Evolutionary conservation across 2,113 vertebrate genomes (phyloP).

Genomic region (Montifringilla adamsi): DNA sequence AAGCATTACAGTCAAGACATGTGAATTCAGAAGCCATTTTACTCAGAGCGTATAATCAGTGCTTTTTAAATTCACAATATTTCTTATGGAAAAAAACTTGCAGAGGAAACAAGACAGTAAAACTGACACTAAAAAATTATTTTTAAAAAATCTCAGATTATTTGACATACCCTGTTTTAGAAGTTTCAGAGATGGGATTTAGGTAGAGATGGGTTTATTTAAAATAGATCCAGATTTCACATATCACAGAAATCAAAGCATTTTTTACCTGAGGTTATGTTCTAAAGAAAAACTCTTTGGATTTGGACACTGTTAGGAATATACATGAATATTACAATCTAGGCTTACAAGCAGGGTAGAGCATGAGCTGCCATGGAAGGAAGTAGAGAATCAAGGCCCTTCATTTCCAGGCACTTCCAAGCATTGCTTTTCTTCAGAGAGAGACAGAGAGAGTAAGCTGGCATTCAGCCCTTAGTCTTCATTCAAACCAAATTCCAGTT

Average conservation of each 20-base stretch:
- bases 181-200: background rate
- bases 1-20: background rate
- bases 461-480: conserved; percentile 41
- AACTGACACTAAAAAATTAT: background rate
- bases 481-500: conserved; percentile 62
- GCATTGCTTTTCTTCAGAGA: conserved; percentile 27
- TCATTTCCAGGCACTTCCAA: conserved; percentile 24
- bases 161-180: background rate
- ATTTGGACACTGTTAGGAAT: background rate
- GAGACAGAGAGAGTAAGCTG: background rate
- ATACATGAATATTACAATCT: background rate
- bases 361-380: background rate
- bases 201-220: background rate
- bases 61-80: background rate
- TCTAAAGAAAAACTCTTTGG: background rate
- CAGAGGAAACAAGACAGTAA: background rate
- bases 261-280: background rate
- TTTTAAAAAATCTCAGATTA: background rate
- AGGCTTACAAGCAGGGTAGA: background rate
- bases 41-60: background rate
- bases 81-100: background rate
- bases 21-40: background rate
- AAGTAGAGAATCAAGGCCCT: conserved; percentile 9
- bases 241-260: background rate
- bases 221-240: background rate